Evolutionary conservation across 2,113 vertebrate species (phyloP).

Genomic region (pig (Sus scrofa)): T2T-Sscrofa CM000817.6:4843501-4844000

Average conservation of each 20-base stretch:
- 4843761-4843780: background rate
- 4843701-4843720: background rate
- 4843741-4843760: background rate
- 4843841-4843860: background rate
- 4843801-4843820: background rate
- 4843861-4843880: background rate
- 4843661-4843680: accelerated
- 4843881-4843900: background rate
- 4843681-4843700: accelerated
- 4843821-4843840: background rate
- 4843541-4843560: background rate
- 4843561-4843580: background rate
- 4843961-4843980: background rate
- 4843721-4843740: no score
- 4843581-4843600: background rate
- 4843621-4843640: background rate
- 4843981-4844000: background rate
- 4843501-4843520: background rate
- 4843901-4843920: background rate
- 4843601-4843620: no score
- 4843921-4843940: background rate
- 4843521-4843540: no score
- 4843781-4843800: background rate
- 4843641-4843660: no score
- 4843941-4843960: accelerated